phyloP scores from a whole-genome alignment of 2,113 vertebrate genomes.

The Nettapus auritus region DNA sequence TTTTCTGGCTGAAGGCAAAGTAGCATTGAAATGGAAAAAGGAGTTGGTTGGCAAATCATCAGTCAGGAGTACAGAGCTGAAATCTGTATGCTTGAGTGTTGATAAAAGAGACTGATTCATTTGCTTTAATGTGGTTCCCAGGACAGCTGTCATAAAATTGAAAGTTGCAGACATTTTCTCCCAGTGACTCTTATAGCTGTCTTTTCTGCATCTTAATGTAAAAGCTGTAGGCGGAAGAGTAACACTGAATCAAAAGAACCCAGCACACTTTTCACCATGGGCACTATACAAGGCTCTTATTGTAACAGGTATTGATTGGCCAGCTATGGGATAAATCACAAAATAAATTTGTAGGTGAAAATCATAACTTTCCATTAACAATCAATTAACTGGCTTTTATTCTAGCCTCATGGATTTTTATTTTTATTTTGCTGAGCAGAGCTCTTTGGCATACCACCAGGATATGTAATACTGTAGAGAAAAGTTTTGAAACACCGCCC shows the following conservation, averaged over 20 bases:
- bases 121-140: not conserved
- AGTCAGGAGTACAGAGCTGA: not conserved
- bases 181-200: not conserved
- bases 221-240: not conserved
- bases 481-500: not conserved
- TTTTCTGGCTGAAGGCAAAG: not conserved
- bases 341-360: not conserved
- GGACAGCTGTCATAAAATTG: not conserved
- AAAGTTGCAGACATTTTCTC: not conserved
- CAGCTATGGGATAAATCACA: not conserved
- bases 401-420: not conserved
- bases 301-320: not conserved
- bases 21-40: not conserved
- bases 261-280: not conserved
- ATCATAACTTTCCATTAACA: not conserved
- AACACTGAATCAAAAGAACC: not conserved
- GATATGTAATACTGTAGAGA: not conserved
- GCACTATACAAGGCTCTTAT: not conserved
- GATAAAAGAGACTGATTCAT: not conserved
- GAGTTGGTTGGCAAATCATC: not conserved
- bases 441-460: not conserved
- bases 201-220: not conserved
- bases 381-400: not conserved
- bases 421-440: not conserved
- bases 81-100: not conserved